Evolutionary conservation across 2,888 invertebrate species (phyloP).

Genomic region (Hypolimnas misippus): DNA sequence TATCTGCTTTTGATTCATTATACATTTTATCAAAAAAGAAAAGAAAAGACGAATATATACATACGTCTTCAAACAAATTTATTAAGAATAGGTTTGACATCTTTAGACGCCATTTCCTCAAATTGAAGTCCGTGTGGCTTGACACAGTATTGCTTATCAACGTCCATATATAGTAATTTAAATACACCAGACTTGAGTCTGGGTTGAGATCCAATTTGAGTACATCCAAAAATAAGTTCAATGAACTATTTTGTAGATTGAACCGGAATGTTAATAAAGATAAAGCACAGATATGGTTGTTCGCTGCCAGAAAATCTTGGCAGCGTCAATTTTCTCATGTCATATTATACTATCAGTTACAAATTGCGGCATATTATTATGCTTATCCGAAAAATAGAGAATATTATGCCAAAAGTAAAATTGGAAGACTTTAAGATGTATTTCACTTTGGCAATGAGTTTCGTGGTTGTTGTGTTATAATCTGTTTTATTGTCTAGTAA

Average conservation of each 20-base stretch:
- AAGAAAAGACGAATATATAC: too few relatives aligned
- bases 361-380: conserved; percentile 12
- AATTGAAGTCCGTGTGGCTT: too few relatives aligned
- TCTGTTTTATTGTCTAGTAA: neutral
- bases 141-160: too few relatives aligned
- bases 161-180: too few relatives aligned
- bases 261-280: conserved; percentile 29
- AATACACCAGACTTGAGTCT: neutral
- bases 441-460: neutral
- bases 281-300: conserved; percentile 28
- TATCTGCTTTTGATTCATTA: too few relatives aligned
- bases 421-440: neutral
- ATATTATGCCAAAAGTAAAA: conserved; percentile 6
- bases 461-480: neutral
- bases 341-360: conserved; percentile 17
- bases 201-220: neutral
- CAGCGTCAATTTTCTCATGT: conserved; percentile 27
- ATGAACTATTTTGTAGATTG: conserved; percentile 15
- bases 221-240: conserved; percentile 13
- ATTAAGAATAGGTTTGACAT: too few relatives aligned
- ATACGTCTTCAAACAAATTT: too few relatives aligned
- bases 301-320: conserved; percentile 38
- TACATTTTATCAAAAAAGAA: too few relatives aligned
- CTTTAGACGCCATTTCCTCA: too few relatives aligned
- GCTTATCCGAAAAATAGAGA: conserved; percentile 2